A percentile compares a stretch with the other conserved stretches of the same genome.
These are phyloP conservation scores for Mechanitis mazaeus DNA, from an alignment of 2,888 invertebrate species.

Conservation along the genomic window DNA sequence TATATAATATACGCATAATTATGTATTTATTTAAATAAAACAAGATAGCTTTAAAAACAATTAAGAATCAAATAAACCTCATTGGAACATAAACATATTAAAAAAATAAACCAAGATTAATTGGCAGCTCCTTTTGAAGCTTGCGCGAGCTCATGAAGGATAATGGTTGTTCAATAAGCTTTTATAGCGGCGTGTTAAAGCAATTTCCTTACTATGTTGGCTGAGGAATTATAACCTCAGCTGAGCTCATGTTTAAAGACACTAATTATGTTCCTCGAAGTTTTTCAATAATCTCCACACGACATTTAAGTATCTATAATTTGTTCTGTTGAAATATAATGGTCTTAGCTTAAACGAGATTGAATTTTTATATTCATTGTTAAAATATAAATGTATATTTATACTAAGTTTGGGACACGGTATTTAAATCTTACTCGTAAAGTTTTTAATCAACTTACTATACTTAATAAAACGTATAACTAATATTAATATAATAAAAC, in stretches of 20 bases:
- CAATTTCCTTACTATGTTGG: conserved; percentile 59
- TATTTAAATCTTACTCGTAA: too few relatives aligned
- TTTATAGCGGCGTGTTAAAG: conserved; percentile 47
- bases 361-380: conserved; percentile 2
- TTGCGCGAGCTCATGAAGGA: conserved; percentile 49
- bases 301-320: conserved; percentile 12
- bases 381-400: conserved; percentile 1
- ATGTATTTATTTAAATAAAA: too few relatives aligned
- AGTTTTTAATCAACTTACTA: too few relatives aligned
- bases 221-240: conserved; percentile 38
- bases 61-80: too few relatives aligned
- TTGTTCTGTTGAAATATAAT: conserved; percentile 7
- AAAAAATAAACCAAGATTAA: background rate
- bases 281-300: conserved; percentile 16
- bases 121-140: conserved; percentile 1
- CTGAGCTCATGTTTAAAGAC: conserved; percentile 19
- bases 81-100: background rate
- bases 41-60: too few relatives aligned
- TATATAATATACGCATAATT: too few relatives aligned
- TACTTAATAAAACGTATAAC: too few relatives aligned
- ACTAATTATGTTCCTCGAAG: conserved; percentile 14
- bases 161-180: conserved; percentile 61
- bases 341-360: background rate
- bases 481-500: too few relatives aligned
- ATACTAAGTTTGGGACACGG: background rate